Conservation (phyloP, 2,113 vertebrate species). For the Cyanoderma ruficeps region DNA sequence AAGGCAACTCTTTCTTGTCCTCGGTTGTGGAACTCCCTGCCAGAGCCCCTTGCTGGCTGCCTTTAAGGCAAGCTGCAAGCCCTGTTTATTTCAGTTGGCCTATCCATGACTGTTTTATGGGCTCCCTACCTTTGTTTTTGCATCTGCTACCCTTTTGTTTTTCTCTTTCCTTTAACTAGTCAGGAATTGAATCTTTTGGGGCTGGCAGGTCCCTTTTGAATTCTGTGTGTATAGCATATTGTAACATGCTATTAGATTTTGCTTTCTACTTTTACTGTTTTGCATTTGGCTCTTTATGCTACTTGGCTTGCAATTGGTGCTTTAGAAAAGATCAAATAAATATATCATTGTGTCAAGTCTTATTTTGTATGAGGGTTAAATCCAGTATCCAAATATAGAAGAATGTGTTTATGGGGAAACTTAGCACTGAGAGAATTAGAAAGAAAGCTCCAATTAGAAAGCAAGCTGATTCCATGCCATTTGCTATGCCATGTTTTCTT, state of each 20-base stretch:
- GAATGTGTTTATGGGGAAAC: slow-evolving; percentile 48
- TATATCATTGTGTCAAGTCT: slow-evolving; percentile 48
- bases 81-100: slow-evolving; percentile 72
- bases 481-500: slow-evolving; percentile 52
- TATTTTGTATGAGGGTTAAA: slow-evolving; percentile 48
- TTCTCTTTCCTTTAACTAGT: slow-evolving; percentile 56
- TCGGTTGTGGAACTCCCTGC: slow-evolving; percentile 40
- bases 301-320: slow-evolving; percentile 42
- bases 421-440: slow-evolving; percentile 5
- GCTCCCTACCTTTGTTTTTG: slow-evolving; percentile 73
- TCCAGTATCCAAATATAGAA: slow-evolving; percentile 37
- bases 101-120: slow-evolving; percentile 71
- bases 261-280: slow-evolving; percentile 46
- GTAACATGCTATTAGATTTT: slow-evolving; percentile 66
- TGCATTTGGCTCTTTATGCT: slow-evolving; percentile 41
- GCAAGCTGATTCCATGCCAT: slow-evolving; percentile 24
- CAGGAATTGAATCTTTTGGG: slow-evolving; percentile 61
- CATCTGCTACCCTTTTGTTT: slow-evolving; percentile 74
- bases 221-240: slow-evolving; percentile 42
- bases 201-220: slow-evolving; percentile 58
- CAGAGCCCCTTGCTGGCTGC: slow-evolving; percentile 71
- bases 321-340: slow-evolving; percentile 63
- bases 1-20: slow-evolving; percentile 66
- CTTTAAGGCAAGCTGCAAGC: slow-evolving; percentile 70
- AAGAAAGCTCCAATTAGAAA: slow-evolving; percentile 43